Base-by-base conservation (phyloP, 2,888 invertebrate genomes). In the Gisinianus flammeolus region DNA sequence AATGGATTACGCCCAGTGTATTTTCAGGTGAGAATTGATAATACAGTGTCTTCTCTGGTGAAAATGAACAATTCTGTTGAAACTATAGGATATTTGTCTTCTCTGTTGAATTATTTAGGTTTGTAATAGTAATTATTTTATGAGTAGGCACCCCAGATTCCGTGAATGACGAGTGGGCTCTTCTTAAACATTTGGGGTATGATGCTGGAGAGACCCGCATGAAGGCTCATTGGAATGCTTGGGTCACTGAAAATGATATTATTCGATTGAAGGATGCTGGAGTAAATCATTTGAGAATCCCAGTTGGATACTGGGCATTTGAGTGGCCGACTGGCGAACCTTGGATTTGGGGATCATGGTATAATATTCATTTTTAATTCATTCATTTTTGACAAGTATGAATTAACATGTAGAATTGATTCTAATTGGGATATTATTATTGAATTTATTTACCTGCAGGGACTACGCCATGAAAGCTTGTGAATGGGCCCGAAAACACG, bases 261-360 rank as follows among this genome's bases (percentile, higher is more conserved):
- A 78, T 80, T 22, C n/a, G 26, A 3, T 69, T 82, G 24, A 82
- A 82, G 72, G 78, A 81, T 33, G 78, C 80, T 16, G 84, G 84
- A 6, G 76, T 85, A 33, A 84, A 83, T 68, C 84, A 84, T 67
- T 75, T 85, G 31, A 76, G 85, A 44, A 83, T 85, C 76, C 84
- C 84, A 5, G 64, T 84, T 54, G 81, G 81, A 10, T 84, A 85
- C 54, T 85, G 85, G 85, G 83, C 84, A 4, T 35, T 82, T n/a
- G 83, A 83, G 35, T 82, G 81, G 22, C 76, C 78, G n/a, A 16
- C 56, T n/a, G 81, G 81, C 0, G 83, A 84, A 33, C 83, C 83
- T 4, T 84, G 81, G 81, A 81, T 83, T 16, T 35, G 67, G 35
- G 82, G 83, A 10, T 73, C 76, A 28, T 83, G n/a, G n/a, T n/a